A percentile compares a stretch with the other conserved stretches of the same genome.
Evolutionary conservation across 2,797 vertebrate species (phyloP).

Genomic region (Lutjanus campechanus): DNA sequence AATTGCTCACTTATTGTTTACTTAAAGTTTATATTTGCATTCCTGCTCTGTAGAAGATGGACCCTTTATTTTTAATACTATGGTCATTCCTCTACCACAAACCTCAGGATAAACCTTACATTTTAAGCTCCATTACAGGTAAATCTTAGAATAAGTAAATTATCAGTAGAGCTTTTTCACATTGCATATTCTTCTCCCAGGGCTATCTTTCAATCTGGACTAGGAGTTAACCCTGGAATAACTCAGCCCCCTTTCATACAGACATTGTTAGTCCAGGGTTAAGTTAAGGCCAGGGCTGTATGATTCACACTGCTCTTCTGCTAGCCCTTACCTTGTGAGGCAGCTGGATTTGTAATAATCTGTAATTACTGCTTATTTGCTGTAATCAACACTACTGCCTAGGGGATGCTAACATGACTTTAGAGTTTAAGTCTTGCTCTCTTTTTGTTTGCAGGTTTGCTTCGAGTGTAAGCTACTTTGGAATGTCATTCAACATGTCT

Average conservation of each 20-base stretch:
- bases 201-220: too few species aligned
- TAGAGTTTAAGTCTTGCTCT: neutral
- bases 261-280: too few species aligned
- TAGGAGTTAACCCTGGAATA: too few species aligned
- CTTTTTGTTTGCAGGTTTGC: conserved; percentile 64
- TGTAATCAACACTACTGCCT: neutral
- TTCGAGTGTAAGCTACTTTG: conserved; percentile 40
- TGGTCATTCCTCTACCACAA: neutral
- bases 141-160: neutral
- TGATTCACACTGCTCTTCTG: too few species aligned
- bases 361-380: neutral
- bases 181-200: too few species aligned
- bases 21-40: neutral
- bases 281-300: too few species aligned
- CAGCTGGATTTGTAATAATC: too few species aligned
- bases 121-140: neutral
- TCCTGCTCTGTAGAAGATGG: neutral
- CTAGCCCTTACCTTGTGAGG: too few species aligned
- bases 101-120: neutral
- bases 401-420: too few species aligned
- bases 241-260: too few species aligned
- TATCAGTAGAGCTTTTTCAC: too few species aligned
- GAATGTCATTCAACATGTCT: conserved; percentile 66
- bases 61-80: neutral
- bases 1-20: neutral